Percentiles rank a stretch among this genome's conserved stretches.
These are phyloP conservation scores for Monodelphis domestica DNA, from an alignment of 2,797 vertebrate genomes.

Conservation along the genomic window DNA sequence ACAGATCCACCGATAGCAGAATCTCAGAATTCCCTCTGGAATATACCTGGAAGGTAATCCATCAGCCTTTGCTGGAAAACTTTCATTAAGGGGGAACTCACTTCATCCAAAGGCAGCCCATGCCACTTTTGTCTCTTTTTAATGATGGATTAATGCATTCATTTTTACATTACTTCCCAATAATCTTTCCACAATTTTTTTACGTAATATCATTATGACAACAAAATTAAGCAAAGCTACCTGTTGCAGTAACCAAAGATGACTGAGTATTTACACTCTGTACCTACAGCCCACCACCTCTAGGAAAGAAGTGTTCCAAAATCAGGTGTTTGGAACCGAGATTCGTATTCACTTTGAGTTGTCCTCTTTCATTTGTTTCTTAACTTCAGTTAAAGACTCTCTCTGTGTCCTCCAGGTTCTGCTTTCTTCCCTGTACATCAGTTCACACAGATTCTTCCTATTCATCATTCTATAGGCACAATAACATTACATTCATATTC, in stretches of 20 bases:
- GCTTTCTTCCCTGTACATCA: background rate
- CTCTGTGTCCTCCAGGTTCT: background rate
- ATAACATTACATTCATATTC: background rate
- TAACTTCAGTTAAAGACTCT: background rate
- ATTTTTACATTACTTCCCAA: background rate
- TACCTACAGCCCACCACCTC: background rate
- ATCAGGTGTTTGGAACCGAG: background rate
- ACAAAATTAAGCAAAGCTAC: background rate
- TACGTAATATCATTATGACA: no score
- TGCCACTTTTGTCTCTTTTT: background rate
- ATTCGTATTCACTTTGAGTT: background rate
- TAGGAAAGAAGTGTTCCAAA: background rate
- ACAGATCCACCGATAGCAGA: background rate
- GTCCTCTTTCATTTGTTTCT: background rate
- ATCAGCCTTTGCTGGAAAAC: background rate
- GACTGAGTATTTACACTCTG: background rate
- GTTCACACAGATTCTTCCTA: background rate
- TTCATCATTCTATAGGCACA: no score
- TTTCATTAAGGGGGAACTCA: background rate
- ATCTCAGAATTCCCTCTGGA: background rate
- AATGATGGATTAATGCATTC: background rate
- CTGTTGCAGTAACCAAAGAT: background rate
- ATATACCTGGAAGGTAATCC: background rate
- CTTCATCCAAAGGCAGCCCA: background rate
- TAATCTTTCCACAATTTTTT: background rate